Base-by-base conservation (phyloP, 2,888 invertebrate genomes). In the Cordilura impudica region DNA sequence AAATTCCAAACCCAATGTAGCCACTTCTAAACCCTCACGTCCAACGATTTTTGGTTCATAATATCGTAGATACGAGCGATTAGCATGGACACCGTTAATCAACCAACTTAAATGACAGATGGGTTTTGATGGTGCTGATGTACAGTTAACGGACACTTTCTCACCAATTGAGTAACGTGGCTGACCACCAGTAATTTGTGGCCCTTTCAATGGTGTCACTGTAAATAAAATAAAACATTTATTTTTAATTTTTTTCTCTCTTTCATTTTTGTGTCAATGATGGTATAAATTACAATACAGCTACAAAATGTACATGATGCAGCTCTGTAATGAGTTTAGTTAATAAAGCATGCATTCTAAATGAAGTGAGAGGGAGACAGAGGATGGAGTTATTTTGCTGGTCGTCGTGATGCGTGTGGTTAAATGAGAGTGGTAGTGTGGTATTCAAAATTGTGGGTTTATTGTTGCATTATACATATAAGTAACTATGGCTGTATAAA, bases 31-130 rank as follows among this genome's bases (percentile, higher is more conserved):
- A 14, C 91, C 93, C 85, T 93, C 93, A 23, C 92, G 90, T 45
- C 92, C 92, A 21, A 91, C 91, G 76, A 91, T 89, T 77, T 91
- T 88, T 47, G 90, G 91, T 81, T 91, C 91, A 35, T 92, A 93
- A 29, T 92, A 90, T 12, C 90, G 88, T 75, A 93, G 87, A 5
- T 92, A 90, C 4, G 88, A 86, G 2, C 91, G 84, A 31, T 93
- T 92, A 31, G 93, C 93, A 83, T 94, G 94, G 87, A 95, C 94
- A 23, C 95, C 95, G 90, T 96, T 96, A 90, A 96, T 94, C 91
- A 95, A 95, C 96, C 96, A 96, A 83, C 94, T 93, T 70, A 96
- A 93, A 86, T 93, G 93, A 73, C 96, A 95, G 12, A 95, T 95
- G 5, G 96, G 96, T 85, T 95, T 93, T 51, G 96, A 96, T 83